phyloP scores from a whole-genome alignment of 2,888 invertebrate genomes.

The Heliconius erato region DNA sequence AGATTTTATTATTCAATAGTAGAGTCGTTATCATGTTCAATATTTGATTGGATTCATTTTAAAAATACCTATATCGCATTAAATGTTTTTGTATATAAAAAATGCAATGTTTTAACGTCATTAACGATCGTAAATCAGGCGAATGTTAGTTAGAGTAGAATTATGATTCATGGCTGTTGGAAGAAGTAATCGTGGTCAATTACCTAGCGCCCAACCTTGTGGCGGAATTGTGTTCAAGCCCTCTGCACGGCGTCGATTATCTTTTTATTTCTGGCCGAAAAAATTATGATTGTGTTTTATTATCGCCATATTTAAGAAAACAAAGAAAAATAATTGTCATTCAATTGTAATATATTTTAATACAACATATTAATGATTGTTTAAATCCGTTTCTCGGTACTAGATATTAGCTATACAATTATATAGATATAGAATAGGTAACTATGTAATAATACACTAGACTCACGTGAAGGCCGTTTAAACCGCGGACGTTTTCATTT shows the following conservation, averaged over 20 bases:
- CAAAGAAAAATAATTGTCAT: not conserved
- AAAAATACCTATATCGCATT: not conserved
- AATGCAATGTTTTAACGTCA: constrained; percentile 41
- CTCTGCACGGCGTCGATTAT: constrained; percentile 8
- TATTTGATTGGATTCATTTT: not conserved
- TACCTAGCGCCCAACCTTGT: constrained; percentile 68
- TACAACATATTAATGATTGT: not conserved
- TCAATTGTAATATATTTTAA: not conserved
- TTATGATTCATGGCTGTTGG: constrained; percentile 71
- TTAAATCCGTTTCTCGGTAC: not conserved
- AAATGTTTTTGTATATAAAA: not conserved
- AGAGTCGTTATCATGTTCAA: not conserved
- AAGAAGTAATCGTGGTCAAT: constrained; percentile 72
- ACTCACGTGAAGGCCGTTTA: constrained; percentile 4
- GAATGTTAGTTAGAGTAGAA: constrained; percentile 59
- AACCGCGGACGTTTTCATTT: constrained; percentile 16
- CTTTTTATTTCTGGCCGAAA: not conserved
- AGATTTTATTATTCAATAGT: not conserved
- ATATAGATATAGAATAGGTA: not conserved
- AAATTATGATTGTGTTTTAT: not conserved
- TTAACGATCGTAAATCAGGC: constrained; percentile 65
- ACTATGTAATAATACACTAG: constrained; percentile 17
- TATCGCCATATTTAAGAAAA: not conserved
- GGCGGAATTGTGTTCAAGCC: constrained; percentile 49
- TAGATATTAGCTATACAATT: not conserved